These are phyloP conservation scores for Pheosia tremula DNA, from an alignment of 2,888 invertebrate genomes.

Conservation along the genomic window DNA sequence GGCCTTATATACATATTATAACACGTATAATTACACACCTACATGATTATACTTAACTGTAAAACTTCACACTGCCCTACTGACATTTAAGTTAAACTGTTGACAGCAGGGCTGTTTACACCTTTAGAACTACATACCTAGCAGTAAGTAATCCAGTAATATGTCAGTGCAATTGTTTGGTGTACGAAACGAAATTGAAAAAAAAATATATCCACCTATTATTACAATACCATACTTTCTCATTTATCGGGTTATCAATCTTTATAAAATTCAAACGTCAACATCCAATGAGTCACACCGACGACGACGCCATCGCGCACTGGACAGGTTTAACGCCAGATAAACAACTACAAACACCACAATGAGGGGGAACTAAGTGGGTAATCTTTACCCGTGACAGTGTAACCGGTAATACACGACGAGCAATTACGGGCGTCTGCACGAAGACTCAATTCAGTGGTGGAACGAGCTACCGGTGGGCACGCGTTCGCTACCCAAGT, in stretches of 20 bases:
- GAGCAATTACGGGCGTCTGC: constrained; percentile 47
- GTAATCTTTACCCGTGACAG: constrained; percentile 36
- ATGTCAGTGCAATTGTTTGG: too few relatives aligned
- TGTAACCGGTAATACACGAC: constrained; percentile 40
- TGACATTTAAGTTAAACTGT: too few relatives aligned
- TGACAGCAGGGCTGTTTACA: too few relatives aligned
- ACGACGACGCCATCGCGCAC: constrained; percentile 9
- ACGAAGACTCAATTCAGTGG: constrained; percentile 43
- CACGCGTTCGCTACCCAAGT: constrained; percentile 6
- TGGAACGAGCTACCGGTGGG: constrained; percentile 31
- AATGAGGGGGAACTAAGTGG: constrained; percentile 41
- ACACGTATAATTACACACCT: too few relatives aligned
- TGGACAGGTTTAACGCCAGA: constrained; percentile 46
- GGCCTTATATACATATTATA: too few relatives aligned
- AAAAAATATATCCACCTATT: too few relatives aligned
- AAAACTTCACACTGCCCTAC: too few relatives aligned
- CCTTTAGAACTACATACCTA: too few relatives aligned
- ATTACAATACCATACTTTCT: neutral
- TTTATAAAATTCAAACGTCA: neutral
- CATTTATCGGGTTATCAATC: neutral
- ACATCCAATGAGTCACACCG: neutral
- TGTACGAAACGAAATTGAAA: too few relatives aligned
- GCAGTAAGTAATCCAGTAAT: too few relatives aligned
- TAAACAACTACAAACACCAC: constrained; percentile 47
- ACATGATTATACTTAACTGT: too few relatives aligned